phyloP scores from a whole-genome alignment of 2,797 vertebrate genomes.

The Diplodus sargus region DNA sequence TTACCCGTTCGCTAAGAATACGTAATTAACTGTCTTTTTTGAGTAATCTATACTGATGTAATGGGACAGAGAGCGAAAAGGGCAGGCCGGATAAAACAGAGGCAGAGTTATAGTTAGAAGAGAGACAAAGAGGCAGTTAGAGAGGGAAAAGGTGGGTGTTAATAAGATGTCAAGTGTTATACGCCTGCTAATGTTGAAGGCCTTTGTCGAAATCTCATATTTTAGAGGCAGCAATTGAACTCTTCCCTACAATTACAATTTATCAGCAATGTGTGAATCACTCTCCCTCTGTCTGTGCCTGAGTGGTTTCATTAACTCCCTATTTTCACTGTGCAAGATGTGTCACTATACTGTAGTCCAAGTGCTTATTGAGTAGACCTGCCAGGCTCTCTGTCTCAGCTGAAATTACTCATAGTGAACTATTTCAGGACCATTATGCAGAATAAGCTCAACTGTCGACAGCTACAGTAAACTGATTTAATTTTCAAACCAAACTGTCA shows the following conservation, averaged over 20 bases:
- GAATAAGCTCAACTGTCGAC: constrained; percentile 69
- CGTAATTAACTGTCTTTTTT: constrained; percentile 24
- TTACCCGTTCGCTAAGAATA: background rate
- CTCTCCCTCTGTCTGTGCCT: constrained; percentile 43
- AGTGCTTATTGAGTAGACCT: constrained; percentile 72
- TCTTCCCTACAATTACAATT: constrained; percentile 67
- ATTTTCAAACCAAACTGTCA: constrained; percentile 60
- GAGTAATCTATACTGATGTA: constrained; percentile 19
- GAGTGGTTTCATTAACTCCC: constrained; percentile 70
- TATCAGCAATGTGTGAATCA: constrained; percentile 65
- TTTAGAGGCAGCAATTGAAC: constrained; percentile 70
- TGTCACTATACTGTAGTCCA: constrained; percentile 62
- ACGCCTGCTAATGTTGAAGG: constrained; percentile 44
- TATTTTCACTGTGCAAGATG: constrained; percentile 62
- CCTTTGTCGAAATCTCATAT: constrained; percentile 67
- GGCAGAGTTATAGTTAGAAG: constrained; percentile 15
- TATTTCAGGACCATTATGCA: constrained; percentile 73
- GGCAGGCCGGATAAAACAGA: constrained; percentile 4
- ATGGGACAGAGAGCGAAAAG: constrained; percentile 3
- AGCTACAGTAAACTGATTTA: constrained; percentile 68
- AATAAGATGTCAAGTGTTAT: constrained; percentile 70
- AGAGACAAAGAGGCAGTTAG: constrained; percentile 38
- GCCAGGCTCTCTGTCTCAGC: constrained; percentile 49
- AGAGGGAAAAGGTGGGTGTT: constrained; percentile 54
- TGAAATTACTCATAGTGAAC: constrained; percentile 69